A percentile compares a stretch with the other conserved stretches of the same genome.
These are phyloP conservation scores for Marmota monax DNA, from an alignment of 2,113 vertebrate genomes.

Conservation along the genomic window DNA sequence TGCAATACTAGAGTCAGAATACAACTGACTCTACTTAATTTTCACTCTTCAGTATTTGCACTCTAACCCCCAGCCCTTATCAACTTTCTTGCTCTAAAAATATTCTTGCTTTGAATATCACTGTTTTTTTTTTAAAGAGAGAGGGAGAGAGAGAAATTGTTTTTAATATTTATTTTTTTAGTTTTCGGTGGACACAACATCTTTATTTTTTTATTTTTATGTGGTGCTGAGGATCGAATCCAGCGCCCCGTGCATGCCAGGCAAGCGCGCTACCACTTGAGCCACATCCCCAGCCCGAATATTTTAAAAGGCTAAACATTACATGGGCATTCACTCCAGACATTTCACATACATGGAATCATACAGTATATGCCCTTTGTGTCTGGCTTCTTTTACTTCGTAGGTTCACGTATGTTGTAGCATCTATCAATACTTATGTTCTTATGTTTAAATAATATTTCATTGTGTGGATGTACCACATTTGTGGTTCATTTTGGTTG, in stretches of 20 bases:
- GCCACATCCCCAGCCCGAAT: no score
- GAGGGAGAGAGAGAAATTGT: no score
- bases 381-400: background rate
- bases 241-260: no score
- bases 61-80: background rate
- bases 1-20: no score
- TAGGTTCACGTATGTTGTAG: background rate
- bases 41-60: background rate
- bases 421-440: background rate
- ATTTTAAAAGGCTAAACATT: no score
- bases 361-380: background rate
- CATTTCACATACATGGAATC: background rate
- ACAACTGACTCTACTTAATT: background rate
- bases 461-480: background rate
- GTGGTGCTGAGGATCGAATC: no score
- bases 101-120: background rate
- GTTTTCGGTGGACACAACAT: no score
- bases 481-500: background rate
- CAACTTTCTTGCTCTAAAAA: background rate
- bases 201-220: no score
- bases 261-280: no score
- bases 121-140: no score
- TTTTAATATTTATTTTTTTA: no score
- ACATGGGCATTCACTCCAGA: background rate
- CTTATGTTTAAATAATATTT: constrained; percentile 9